Evolutionary conservation across 64 coral and sea anemone species (phyloP).

Genomic region (Dendrophyllia cribrosa): DNA sequence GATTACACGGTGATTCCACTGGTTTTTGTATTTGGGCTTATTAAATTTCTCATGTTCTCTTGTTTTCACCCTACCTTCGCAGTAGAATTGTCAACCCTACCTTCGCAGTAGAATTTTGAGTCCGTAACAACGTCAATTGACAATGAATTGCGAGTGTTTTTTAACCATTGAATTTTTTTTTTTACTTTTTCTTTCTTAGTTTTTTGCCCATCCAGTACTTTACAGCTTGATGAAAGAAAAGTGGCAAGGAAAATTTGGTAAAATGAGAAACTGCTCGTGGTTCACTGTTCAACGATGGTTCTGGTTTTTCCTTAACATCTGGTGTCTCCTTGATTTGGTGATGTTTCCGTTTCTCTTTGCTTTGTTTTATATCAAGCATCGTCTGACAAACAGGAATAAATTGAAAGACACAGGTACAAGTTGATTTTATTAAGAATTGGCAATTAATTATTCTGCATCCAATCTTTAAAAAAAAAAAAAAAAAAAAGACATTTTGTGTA

Average conservation of each 20-base stretch:
- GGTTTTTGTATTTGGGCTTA: too few relatives aligned
- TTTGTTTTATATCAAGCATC: background rate
- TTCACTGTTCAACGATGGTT: background rate
- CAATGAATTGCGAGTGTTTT: too few relatives aligned
- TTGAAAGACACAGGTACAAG: background rate
- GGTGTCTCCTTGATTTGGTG: slow-evolving; percentile 30
- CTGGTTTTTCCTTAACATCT: slow-evolving; percentile 41
- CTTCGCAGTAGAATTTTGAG: too few relatives aligned
- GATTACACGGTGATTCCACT: too few relatives aligned
- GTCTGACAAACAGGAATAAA: background rate
- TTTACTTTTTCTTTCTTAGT: background rate
- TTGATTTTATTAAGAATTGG: background rate
- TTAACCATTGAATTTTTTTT: background rate
- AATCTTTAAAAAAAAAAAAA: too few relatives aligned
- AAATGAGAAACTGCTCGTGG: background rate
- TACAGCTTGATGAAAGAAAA: slow-evolving; percentile 39
- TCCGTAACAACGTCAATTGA: too few relatives aligned
- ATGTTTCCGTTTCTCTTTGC: slow-evolving; percentile 51
- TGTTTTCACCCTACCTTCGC: too few relatives aligned
- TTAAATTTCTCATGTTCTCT: too few relatives aligned
- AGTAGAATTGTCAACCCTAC: too few relatives aligned
- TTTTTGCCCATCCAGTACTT: slow-evolving; percentile 62
- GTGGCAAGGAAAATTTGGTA: slow-evolving; percentile 39
- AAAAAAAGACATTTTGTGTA: too few relatives aligned
- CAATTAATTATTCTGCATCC: too few relatives aligned